phyloP scores from a whole-genome alignment of 2,113 vertebrate genomes.

The Sisor rabdophorus region DNA sequence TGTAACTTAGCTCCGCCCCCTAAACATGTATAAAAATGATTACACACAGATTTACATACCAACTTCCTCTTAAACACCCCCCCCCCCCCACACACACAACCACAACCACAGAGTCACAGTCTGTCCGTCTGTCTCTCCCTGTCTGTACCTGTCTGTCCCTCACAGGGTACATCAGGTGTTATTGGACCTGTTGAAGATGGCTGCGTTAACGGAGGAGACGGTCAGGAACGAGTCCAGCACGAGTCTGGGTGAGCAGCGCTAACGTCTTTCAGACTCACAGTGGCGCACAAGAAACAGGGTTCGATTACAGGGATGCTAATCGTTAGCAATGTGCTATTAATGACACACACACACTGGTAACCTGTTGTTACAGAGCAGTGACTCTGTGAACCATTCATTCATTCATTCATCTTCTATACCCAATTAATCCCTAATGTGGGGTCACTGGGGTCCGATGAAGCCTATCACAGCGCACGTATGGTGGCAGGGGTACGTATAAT shows the following conservation, averaged over 20 bases:
- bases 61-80: no score
- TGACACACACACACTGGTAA: not conserved
- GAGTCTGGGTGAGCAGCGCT: conserved; percentile 68
- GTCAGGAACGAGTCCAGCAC: conserved; percentile 62
- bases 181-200: conserved; percentile 86
- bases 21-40: not conserved
- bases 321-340: not conserved
- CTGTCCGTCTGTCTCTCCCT: not conserved
- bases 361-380: not conserved
- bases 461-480: no score
- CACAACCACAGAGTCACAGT: not conserved
- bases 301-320: not conserved
- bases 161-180: conserved; percentile 79
- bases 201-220: conserved; percentile 85
- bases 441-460: no score
- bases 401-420: no score
- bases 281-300: not conserved
- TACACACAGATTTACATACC: not conserved
- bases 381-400: no score
- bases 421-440: no score
- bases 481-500: no score
- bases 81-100: not conserved
- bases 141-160: not conserved
- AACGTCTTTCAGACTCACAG: not conserved
- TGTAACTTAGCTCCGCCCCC: not conserved